phyloP scores from a whole-genome alignment of 2,888 invertebrate genomes.

The Drosophila flavopinicola region DNA sequence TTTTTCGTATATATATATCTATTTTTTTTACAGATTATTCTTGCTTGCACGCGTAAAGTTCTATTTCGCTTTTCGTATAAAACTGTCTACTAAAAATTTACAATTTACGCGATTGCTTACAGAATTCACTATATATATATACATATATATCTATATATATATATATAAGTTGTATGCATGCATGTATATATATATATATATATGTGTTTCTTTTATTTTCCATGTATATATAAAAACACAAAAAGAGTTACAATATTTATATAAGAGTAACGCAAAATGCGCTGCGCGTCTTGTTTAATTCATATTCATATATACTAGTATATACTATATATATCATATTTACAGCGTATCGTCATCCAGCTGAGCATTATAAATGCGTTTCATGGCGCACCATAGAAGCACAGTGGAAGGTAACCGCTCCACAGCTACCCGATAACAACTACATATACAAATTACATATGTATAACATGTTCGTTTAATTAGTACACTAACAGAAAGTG shows the following conservation, averaged over 20 bases:
- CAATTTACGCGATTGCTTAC: slow-evolving; percentile 69
- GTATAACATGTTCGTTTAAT: slow-evolving; percentile 15
- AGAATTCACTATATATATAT: slow-evolving; percentile 47
- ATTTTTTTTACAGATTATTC: slow-evolving; percentile 44
- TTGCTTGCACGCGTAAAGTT: slow-evolving; percentile 11
- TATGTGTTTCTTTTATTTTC: slow-evolving; percentile 9
- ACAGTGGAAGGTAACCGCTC: not conserved
- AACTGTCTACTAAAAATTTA: slow-evolving; percentile 69
- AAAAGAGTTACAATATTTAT: slow-evolving; percentile 73
- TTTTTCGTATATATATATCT: slow-evolving; percentile 1
- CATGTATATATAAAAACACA: slow-evolving; percentile 33
- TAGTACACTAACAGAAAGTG: slow-evolving; percentile 44
- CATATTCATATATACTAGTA: not conserved
- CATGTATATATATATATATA: slow-evolving; percentile 23
- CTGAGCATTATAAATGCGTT: slow-evolving; percentile 23
- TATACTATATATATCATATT: slow-evolving; percentile 27
- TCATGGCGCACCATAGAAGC: slow-evolving; percentile 1
- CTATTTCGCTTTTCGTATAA: slow-evolving; percentile 52
- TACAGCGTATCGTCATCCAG: slow-evolving; percentile 43
- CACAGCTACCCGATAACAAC: slow-evolving; percentile 8
- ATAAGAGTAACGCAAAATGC: slow-evolving; percentile 48
- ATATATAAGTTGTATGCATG: not conserved
- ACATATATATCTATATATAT: slow-evolving; percentile 12
- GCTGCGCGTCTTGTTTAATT: slow-evolving; percentile 3
- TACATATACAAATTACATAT: slow-evolving; percentile 13